Evolutionary conservation across 1,140 invertebrate species (phyloP), one percentile per base, ranked within the genome.

Genomic region (Drosophila micromelanica): DNA sequence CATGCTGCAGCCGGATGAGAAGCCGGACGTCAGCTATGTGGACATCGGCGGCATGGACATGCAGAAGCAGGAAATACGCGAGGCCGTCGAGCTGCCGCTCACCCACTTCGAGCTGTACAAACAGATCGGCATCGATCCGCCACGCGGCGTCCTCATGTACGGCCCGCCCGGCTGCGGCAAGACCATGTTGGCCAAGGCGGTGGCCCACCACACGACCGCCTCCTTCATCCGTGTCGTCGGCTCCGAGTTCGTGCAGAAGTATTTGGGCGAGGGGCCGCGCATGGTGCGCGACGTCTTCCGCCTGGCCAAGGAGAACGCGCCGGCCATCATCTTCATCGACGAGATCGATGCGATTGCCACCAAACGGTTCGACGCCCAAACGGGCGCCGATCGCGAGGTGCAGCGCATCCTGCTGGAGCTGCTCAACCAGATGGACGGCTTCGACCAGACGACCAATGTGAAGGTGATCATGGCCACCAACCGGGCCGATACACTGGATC

Each of bases 381-480:
- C 98, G 80, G 98, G 98, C 84, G 99, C 99, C 63, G 99, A 99
- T 94, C 94, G 99, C 80, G 99, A 99, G 93, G 99, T 99, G 0
- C 99, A 99, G 92, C 95, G 99, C 93, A 99, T 99, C 93, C 93
- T 99, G 3, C 93, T 99, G 3, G 99, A 99, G 91, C 93, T 99
- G 9, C 93, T 99, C 0, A 99, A 99, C 94, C 99, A 99, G 93
- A 99, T 99, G 99, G 99, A 99, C 93, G 99, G 99, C 55, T 99
- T 99, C 93, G 99, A 99, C 94, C 98, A 99, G 93, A 99, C 98
- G 3, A 99, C 99, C 15, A 99, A 99, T 94, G 99, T 99, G 13
- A 99, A 99, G 94, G 98, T 99, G 12, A 99, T 99, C 45, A 99
- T 99, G 99, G 99, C 99, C 2, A 99, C 99, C 1, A 99, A 99